Evolutionary conservation across 1,140 invertebrate genomes (phyloP), one percentile per base, ranked within the genome.

Genomic region (Popillia japonica): DNA sequence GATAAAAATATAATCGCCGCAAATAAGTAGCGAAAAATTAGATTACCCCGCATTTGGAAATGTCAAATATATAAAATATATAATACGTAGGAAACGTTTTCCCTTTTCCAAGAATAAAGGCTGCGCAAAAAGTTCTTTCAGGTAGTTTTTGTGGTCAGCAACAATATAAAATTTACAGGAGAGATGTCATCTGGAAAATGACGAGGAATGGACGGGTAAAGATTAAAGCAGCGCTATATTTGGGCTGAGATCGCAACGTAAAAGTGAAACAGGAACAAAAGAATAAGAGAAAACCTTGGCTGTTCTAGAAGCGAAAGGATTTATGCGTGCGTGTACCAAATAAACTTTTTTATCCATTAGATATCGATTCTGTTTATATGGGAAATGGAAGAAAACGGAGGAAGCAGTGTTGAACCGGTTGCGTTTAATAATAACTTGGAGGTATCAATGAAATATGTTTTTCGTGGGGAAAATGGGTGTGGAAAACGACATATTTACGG

Each of bases 371-470:
- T 64, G 20, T 64, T 64, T 64, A 64, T 64, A 22, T 64, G 23
- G 61, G 61, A 9, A 64, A 20, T 7, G 17, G 61, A 64, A 64
- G 61, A 64, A 64, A 64, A 6, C 11, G 61, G n/a, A 23, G 61
- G 22, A 64, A 27, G 61, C 17, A 64, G 23, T 9, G 61, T 23
- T n/a, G 17, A 17, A 64, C 61, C 61, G 61, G 72, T 40, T 23
- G 40, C 40, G 72, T 73, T 73, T 73, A 73, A 73, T 73, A 73
- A 73, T 42, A 73, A 73, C 72, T 42, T 40, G 72, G 27, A 73
- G 40, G 72, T 42, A 73, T 41, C 72, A 73, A 73, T 73, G 27
- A 73, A 73, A 73, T 73, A 73, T 73, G 72, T 42, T 73, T 41
- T 73, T 73, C 72, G 72, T 73, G 0, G 27, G 40, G 72, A 73